A percentile compares a stretch with the other conserved stretches of the same genome.
Evolutionary conservation across 1,140 invertebrate species (phyloP).

Genomic region (Lutraria rhynchaena): DNA sequence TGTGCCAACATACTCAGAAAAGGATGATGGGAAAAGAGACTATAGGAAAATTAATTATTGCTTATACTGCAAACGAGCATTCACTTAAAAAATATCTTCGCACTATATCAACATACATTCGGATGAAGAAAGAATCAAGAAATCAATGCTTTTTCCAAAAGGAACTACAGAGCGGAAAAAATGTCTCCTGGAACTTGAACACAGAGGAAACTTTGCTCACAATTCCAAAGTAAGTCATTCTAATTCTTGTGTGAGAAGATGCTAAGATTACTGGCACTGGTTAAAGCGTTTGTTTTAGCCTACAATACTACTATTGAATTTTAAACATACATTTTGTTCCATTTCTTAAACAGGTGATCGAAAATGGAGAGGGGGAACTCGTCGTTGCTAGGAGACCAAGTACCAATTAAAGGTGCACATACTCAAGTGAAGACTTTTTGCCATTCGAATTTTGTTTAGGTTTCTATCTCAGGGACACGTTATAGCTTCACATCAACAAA

Average conservation of each 20-base stretch:
- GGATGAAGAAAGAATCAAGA: neutral
- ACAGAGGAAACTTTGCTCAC: slow-evolving; percentile 14
- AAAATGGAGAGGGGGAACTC: slow-evolving; percentile 16
- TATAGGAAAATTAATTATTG: slow-evolving; percentile 17
- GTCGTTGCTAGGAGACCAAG: neutral
- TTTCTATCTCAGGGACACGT: neutral
- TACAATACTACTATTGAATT: neutral
- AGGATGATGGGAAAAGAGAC: neutral
- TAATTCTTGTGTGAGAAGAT: too few relatives aligned
- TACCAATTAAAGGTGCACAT: neutral
- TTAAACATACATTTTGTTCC: neutral
- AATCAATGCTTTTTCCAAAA: neutral
- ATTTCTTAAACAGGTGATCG: neutral
- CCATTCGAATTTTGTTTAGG: slow-evolving; percentile 18
- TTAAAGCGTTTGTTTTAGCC: too few relatives aligned
- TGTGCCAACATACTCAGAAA: neutral
- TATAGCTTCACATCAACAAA: slow-evolving; percentile 3
- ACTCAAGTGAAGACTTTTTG: slow-evolving; percentile 14
- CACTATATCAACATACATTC: slow-evolving; percentile 7
- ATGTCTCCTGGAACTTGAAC: slow-evolving; percentile 1
- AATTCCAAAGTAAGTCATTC: neutral
- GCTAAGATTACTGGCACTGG: too few relatives aligned
- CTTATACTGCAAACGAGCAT: slow-evolving; percentile 1
- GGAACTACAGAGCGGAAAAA: neutral
- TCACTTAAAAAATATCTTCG: neutral